Base-by-base conservation (phyloP, 2,797 vertebrate species). In the Falco berigora region DNA sequence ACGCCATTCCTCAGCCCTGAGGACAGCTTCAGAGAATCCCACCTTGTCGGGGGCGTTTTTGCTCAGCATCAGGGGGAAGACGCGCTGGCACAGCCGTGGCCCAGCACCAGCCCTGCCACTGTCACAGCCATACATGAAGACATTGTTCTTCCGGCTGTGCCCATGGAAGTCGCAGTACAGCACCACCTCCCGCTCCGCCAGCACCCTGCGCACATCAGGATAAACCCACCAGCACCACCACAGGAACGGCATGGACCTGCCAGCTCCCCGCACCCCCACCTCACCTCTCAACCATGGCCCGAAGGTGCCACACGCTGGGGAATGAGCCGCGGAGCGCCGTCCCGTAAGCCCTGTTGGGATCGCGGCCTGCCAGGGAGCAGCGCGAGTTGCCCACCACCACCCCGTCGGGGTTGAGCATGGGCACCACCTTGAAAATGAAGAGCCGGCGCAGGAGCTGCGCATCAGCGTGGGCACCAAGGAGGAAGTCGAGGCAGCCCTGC, bases 11-110 rank as follows among this genome's bases (percentile, higher is more conserved):
- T 38, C 38, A 38, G 44, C 49, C 25, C 61, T 8, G 2, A 21
- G 47, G 30, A 8, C 2, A 3, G 19, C n/a, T 22, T 8, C 19
- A 0, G 23, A 22, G 1, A 5, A 1, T 40, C 90, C n/a, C 93
- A 99, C 99, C 99, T 99, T 99, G 81, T 99, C 97, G 0, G 97
- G 98, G 20, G 98, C 98, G 2, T 99, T 99, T 95, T 99, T 99
- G 98, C 99, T 99, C 97, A 99, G 97, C 99, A 99, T 99, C 16
- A 99, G 96, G 19, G 99, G 99, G 94, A 99, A 99, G 86, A 99
- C 61, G 2, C 98, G 98, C 85, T 99, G 98, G 2, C 95, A 96
- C 53, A 99, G 98, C 94, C 97, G 97, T 9, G 71, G 85, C 4
- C 97, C 61, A 1, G 85, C 50, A 2, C 15, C 0, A 0, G 95